Evolutionary conservation across 2,888 invertebrate genomes (phyloP), one percentile per base, ranked within the genome.

Genomic region (Crioceris asparagi): DNA sequence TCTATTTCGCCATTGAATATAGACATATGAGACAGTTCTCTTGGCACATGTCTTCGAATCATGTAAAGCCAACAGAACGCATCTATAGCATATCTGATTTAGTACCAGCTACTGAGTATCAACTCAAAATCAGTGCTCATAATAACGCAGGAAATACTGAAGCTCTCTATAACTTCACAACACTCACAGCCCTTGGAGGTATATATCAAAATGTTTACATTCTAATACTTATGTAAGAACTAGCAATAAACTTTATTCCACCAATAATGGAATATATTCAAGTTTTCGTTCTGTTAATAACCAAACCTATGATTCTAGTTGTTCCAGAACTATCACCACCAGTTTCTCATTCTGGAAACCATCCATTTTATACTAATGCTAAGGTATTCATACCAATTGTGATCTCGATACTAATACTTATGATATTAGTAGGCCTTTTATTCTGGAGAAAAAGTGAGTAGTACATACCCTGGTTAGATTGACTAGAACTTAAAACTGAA

Each of bases 141-240:
- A 90, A 90, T 63, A 86, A 87, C 61, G 88, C 88, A 0, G 90
- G 90, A 1, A 82, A 83, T 44, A 84, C 84, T 1, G 74, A 79
- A 31, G 85, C 85, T 0, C 68, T 84, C 8, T 88, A 87, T 59
- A 86, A 87, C 66, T 84, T 87, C 59, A 84, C 85, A 17, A 90
- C 88, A 2, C 73, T 85, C 43, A 80, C 81, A 4, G 66, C 80
- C 11, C 77, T 77, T 54, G 84, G 83, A 61, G 77, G 86, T 80
- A 62, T 71, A 71, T 10, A 17, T 15, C 14, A 12, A 6, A 7
- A 5, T 36, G 17, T n/a, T 34, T 11, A 11, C 4, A n/a, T 16
- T 7, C 3, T 10, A 14, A 15, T 3, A 2, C 14, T 11, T 8
- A 17, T 31, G 31, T 31, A 4, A 3, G 6, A 3, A 12, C 6